Percentiles rank a stretch among this genome's conserved stretches.
Evolutionary conservation across 1,140 invertebrate species (phyloP).

Genomic region (Platorchestia sp.): DNA sequence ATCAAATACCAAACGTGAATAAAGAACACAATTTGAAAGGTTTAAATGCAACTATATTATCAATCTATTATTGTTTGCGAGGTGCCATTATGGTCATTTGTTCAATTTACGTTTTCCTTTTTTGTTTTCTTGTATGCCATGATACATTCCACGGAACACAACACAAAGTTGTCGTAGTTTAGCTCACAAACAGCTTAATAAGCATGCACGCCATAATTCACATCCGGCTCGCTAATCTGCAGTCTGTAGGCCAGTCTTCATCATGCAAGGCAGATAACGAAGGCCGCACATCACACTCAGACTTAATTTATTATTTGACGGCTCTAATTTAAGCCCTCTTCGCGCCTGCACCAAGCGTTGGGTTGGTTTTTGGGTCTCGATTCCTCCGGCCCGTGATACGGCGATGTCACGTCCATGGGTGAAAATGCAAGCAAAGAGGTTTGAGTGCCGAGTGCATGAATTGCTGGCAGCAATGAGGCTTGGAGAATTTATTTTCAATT

Average conservation of each 20-base stretch:
- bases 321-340: constrained; percentile 15
- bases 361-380: not conserved
- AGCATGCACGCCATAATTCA: not conserved
- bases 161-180: not conserved
- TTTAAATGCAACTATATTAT: too few relatives aligned
- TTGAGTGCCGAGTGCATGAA: not conserved
- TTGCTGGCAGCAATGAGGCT: not conserved
- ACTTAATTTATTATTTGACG: constrained; percentile 22
- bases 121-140: too few relatives aligned
- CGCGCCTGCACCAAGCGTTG: not conserved
- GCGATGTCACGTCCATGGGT: not conserved
- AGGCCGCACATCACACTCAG: constrained; percentile 3
- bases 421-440: not conserved
- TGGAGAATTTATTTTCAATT: not conserved
- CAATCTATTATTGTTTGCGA: too few relatives aligned
- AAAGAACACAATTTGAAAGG: too few relatives aligned
- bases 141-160: not conserved
- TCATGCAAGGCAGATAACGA: constrained; percentile 7
- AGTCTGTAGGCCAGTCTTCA: not conserved
- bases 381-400: not conserved
- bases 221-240: not conserved
- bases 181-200: not conserved
- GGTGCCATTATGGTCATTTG: too few relatives aligned
- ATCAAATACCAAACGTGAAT: too few relatives aligned
- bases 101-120: too few relatives aligned